Evolutionary conservation across 2,888 invertebrate species (phyloP).

Genomic region (Dysmachus trigonus): DNA sequence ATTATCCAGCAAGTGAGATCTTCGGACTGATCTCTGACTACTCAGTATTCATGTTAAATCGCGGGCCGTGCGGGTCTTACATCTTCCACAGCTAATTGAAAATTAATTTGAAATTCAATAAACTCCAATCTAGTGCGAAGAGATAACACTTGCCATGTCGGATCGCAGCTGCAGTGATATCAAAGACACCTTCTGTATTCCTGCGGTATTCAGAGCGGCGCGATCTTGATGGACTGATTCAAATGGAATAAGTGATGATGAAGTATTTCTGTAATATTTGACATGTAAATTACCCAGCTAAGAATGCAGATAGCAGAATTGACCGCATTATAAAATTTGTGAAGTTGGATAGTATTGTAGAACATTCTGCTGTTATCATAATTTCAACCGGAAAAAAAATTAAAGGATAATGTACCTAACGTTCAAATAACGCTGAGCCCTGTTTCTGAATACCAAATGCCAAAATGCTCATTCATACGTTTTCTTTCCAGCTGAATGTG

Average conservation of each 20-base stretch:
- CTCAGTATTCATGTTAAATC: background rate
- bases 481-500: too few relatives aligned
- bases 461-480: too few relatives aligned
- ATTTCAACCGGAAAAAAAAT: background rate
- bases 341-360: background rate
- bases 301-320: background rate
- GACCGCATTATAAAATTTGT: background rate
- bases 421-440: too few relatives aligned
- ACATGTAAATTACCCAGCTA: background rate
- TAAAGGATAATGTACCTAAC: too few relatives aligned
- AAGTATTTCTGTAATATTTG: background rate
- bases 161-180: background rate
- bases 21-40: background rate
- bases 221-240: background rate
- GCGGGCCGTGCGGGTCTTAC: background rate
- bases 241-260: background rate
- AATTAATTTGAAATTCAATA: slow-evolving; percentile 24
- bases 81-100: background rate
- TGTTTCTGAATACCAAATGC: too few relatives aligned
- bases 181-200: background rate
- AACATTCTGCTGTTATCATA: background rate
- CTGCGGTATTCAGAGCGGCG: background rate
- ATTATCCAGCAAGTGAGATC: background rate
- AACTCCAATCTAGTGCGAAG: background rate
- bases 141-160: background rate